phyloP scores from a whole-genome alignment of 37 sponge, comb jelly and placozoan species.

The Mnemiopsis leidyi region DNA sequence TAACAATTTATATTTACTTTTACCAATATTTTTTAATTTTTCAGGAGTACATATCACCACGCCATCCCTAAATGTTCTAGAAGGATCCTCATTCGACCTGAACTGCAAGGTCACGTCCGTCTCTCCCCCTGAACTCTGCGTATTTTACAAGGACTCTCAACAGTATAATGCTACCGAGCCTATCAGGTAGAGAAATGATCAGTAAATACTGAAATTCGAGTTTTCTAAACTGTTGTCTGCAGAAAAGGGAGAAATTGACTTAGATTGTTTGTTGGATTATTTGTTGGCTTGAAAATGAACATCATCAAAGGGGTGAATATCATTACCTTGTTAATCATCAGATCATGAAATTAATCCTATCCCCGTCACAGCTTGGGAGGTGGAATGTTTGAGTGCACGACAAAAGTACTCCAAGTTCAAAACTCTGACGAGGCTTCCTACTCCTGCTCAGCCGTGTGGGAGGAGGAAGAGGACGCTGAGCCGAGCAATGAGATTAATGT shows the following conservation, averaged over 20 bases:
- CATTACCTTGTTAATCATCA: too few species aligned
- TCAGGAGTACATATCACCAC: background rate
- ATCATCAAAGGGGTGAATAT: too few species aligned
- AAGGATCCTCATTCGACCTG: background rate
- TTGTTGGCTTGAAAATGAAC: too few species aligned
- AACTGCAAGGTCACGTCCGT: background rate
- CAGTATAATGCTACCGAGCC: background rate
- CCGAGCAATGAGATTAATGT: background rate
- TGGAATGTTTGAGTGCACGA: background rate
- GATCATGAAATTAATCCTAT: too few species aligned
- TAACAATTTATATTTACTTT: too few species aligned
- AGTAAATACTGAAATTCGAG: too few species aligned
- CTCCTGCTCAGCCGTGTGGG: background rate
- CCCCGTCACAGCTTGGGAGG: background rate
- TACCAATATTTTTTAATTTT: too few species aligned
- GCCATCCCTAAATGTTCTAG: background rate
- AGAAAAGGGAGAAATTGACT: too few species aligned
- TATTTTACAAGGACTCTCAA: background rate
- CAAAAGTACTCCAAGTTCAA: background rate
- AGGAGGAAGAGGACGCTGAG: background rate
- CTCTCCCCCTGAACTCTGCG: background rate
- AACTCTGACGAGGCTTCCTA: background rate
- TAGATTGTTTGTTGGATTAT: too few species aligned
- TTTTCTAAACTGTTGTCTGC: too few species aligned
- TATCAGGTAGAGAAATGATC: too few species aligned